Conservation (phyloP, 2,113 vertebrate genomes). For the Stictonetta naevosa region DNA sequence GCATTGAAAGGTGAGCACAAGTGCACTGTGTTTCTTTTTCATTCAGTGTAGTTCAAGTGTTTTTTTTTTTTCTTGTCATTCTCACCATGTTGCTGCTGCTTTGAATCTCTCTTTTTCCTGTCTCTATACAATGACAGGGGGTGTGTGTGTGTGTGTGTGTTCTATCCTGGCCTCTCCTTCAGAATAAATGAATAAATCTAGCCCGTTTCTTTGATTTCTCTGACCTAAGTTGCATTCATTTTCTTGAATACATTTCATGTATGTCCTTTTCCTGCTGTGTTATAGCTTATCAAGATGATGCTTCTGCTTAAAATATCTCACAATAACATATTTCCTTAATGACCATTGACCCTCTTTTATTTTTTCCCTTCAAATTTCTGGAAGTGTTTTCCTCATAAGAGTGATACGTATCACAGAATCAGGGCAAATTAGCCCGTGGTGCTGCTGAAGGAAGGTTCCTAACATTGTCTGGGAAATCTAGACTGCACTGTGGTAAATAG, state of each 20-base stretch:
- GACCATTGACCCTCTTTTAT: not conserved
- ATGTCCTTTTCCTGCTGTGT: not conserved
- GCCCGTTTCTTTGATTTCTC: no score
- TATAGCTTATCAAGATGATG: not conserved
- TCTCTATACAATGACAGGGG: not conserved
- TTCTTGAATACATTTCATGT: not conserved
- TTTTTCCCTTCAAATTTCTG: not conserved
- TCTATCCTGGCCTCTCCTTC: not conserved
- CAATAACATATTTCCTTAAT: not conserved
- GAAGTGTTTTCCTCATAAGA: not conserved
- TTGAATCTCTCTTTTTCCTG: not conserved
- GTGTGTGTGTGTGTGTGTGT: no score
- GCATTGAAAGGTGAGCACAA: conserved; percentile 72
- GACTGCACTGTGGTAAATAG: not conserved
- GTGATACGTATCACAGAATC: not conserved
- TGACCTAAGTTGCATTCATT: no score
- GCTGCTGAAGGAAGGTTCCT: not conserved
- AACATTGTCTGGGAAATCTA: not conserved
- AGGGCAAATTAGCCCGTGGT: not conserved
- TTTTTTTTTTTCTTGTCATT: not conserved
- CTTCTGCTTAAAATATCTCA: not conserved
- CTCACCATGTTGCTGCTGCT: not conserved
- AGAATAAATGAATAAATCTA: no score
- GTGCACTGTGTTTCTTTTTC: not conserved
- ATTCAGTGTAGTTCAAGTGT: not conserved